Conservation (phyloP, 2,113 vertebrate species). For the Salvelinus sp. region DNA sequence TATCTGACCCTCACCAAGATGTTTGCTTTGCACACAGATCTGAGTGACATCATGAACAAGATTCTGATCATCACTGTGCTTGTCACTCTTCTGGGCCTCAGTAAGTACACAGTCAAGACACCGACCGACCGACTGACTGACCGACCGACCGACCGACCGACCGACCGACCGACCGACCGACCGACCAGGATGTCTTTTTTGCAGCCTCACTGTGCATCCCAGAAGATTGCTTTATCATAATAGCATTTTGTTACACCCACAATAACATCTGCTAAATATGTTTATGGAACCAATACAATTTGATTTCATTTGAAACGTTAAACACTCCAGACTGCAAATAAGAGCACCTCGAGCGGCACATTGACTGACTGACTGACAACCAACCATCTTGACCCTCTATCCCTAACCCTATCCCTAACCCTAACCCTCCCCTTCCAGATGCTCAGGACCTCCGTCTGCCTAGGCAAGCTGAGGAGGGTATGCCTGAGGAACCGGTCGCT, state of each 20-base stretch:
- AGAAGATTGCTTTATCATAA: too few relatives aligned
- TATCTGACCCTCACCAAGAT: not conserved
- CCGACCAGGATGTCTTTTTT: too few relatives aligned
- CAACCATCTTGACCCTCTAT: not conserved
- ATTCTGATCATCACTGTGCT: constrained; percentile 66
- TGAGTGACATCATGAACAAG: constrained; percentile 66
- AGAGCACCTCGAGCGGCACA: not conserved
- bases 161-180: too few relatives aligned
- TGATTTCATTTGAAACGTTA: too few relatives aligned
- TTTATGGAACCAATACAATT: too few relatives aligned
- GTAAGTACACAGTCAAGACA: constrained; percentile 52
- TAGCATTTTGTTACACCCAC: too few relatives aligned
- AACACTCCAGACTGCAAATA: not conserved
- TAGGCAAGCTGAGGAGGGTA: constrained; percentile 36
- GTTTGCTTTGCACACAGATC: constrained; percentile 43
- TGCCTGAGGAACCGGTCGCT: not conserved
- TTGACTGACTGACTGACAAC: not conserved
- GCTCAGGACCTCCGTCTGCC: constrained; percentile 67
- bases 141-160: too few relatives aligned
- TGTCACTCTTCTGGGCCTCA: constrained; percentile 62
- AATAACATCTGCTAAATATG: too few relatives aligned
- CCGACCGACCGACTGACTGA: not conserved
- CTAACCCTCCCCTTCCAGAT: constrained; percentile 41
- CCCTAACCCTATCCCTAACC: not conserved
- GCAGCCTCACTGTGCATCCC: too few relatives aligned